Conservation (phyloP, 2,797 vertebrate genomes). For the Phylloscopus collybita region DNA sequence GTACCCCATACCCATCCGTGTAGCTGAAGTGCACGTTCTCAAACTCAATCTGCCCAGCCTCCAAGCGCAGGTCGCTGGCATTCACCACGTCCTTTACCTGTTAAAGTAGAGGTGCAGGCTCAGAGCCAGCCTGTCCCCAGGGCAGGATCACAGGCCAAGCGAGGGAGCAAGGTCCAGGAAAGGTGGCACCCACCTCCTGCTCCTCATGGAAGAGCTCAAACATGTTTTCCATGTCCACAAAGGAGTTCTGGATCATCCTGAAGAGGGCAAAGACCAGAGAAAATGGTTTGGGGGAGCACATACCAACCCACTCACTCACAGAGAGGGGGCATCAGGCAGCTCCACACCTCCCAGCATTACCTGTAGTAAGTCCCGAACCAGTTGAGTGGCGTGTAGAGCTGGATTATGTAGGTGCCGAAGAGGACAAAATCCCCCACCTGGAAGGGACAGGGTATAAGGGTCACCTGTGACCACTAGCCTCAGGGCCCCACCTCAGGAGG, state of each 20-base stretch:
- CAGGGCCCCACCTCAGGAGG: fast-evolving
- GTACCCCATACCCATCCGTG: constrained; percentile 77
- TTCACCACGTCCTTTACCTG: constrained; percentile 91
- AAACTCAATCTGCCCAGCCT: constrained; percentile 87
- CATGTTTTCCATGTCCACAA: constrained; percentile 99
- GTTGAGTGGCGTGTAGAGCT: constrained; percentile 94
- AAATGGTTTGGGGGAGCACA: not conserved
- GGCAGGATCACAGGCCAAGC: fast-evolving
- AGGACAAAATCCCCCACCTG: constrained; percentile 96
- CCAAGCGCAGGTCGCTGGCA: constrained; percentile 80
- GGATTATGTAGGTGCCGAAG: constrained; percentile 96
- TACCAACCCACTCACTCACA: fast-evolving
- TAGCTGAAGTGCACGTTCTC: constrained; percentile 95
- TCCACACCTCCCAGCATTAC: constrained; percentile 65
- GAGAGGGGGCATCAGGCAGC: not conserved
- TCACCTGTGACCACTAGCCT: not conserved
- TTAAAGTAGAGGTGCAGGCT: fast-evolving
- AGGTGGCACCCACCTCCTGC: constrained; percentile 81
- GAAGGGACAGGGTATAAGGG: not conserved
- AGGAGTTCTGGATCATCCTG: constrained; percentile 96
- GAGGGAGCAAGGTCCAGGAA: not conserved
- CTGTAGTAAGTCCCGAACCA: constrained; percentile 99
- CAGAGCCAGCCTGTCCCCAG: not conserved
- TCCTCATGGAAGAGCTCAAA: constrained; percentile 91
- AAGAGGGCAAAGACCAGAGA: not conserved